These are phyloP conservation scores for Geopemphigus sp. DNA, from an alignment of 1,140 invertebrate genomes.

Conservation along the genomic window DNA sequence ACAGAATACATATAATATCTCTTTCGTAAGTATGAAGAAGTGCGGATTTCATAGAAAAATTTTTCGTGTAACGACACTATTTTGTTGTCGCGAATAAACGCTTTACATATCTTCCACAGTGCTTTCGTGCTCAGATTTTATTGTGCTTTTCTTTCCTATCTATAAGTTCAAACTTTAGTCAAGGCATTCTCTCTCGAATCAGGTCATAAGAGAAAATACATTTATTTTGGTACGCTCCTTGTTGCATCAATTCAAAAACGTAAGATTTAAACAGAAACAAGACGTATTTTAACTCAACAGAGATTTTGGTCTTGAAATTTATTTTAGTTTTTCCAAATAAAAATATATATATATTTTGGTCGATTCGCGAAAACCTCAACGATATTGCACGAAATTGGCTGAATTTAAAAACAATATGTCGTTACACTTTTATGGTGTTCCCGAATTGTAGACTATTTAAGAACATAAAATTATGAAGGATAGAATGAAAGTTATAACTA, in stretches of 20 bases:
- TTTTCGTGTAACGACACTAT: constrained; percentile 3
- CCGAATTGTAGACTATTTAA: too few species aligned
- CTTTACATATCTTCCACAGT: neutral
- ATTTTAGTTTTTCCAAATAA: neutral
- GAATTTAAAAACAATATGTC: too few species aligned
- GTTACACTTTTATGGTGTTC: too few species aligned
- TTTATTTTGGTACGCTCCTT: constrained; percentile 3
- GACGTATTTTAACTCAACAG: neutral
- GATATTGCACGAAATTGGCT: too few species aligned
- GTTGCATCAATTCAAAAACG: neutral
- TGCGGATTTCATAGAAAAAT: constrained; percentile 5
- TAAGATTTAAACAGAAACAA: neutral
- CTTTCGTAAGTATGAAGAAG: constrained; percentile 1
- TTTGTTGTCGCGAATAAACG: neutral
- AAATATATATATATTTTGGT: too few species aligned
- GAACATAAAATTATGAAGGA: too few species aligned
- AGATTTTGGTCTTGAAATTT: neutral
- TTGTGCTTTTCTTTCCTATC: neutral
- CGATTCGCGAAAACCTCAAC: too few species aligned
- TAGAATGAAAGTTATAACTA: too few species aligned
- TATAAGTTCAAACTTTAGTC: neutral
- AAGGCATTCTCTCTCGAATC: neutral
- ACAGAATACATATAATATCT: constrained; percentile 5
- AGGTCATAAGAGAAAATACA: neutral
- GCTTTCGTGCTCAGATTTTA: neutral